Evolutionary conservation across 2,797 vertebrate species (phyloP), one percentile per base, ranked within the genome.

Genomic region (Smutsia gigantea): DNA sequence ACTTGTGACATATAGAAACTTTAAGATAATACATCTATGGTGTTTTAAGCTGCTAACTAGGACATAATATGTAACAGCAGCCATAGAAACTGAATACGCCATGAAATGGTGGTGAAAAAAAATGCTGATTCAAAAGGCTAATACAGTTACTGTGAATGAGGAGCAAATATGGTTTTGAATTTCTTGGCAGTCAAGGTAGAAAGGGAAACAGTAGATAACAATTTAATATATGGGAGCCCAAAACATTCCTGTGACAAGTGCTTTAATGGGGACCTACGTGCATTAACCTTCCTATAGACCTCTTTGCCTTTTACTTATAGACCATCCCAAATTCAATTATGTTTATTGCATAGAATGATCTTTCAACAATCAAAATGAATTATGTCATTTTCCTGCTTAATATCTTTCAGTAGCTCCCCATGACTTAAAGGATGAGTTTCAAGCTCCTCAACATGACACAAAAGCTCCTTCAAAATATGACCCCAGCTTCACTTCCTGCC

Each of bases 61-160:
- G 57, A 78, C 53, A 57, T 93, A 78, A 77, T 51, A 49, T 85
- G 29, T 81, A 75, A 57, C 0, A 90, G 59, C 27, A 78, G 55
- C 51, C 71, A 63, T 37, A 46, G 19, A 91, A 90, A 90, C 57
- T 37, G 55, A 78, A 86, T 63, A 82, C 6, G 68, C 25, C 17
- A 37, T 86, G 74, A 90, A 93, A 90, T 96, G 37, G 81, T 92
- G 25, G 15, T 37, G 34, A n/a, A 86, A 68, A 93, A 95, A 93
- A 51, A 21, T 46, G 57, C 31, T 59, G 42, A 93, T 75, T 91
- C n/a, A 37, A 81, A 88, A 14, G 46, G 17, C 68, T 78, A 12
- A 83, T 68, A 25, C 8, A 42, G 31, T 86, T 93, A 68, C 19
- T 31, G 8, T 74, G 51, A 64, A 34, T 87, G 49, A 83, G 19